These are phyloP conservation scores for Trichomycterus rosablanca DNA, from an alignment of 2,113 vertebrate species.

Conservation along the genomic window DNA sequence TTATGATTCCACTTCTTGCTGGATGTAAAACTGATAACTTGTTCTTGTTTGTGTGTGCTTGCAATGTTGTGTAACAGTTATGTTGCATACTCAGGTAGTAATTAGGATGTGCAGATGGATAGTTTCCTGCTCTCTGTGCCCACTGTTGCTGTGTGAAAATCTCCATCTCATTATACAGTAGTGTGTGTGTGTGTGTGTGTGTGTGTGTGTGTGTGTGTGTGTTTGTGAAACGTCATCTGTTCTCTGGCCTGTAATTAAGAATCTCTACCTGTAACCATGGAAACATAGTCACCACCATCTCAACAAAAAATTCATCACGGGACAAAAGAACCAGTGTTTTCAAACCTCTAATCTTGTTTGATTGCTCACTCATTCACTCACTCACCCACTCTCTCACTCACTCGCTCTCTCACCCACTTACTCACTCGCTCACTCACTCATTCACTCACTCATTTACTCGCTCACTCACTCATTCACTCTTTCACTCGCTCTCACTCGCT, in stretches of 20 bases:
- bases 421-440: neutral
- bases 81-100: neutral
- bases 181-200: neutral
- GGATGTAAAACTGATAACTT: neutral
- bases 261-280: constrained; percentile 59
- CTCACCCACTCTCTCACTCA: constrained; percentile 8
- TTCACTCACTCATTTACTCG: neutral
- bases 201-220: neutral
- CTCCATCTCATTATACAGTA: neutral
- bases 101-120: constrained; percentile 11
- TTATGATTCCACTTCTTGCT: no score
- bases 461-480: no score
- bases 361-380: neutral
- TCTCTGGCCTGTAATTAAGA: constrained; percentile 50
- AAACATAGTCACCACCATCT: constrained; percentile 49
- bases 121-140: constrained; percentile 4
- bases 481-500: no score
- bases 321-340: constrained; percentile 58
- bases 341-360: neutral
- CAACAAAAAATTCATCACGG: constrained; percentile 50
- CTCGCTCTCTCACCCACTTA: neutral
- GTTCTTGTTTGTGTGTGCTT: constrained; percentile 14
- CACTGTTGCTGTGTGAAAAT: neutral
- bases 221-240: constrained; percentile 8
- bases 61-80: neutral